Evolutionary conservation across 2,797 vertebrate genomes (phyloP), one percentile per base, ranked within the genome.

Genomic region (Paedocypris micromegethes): DNA sequence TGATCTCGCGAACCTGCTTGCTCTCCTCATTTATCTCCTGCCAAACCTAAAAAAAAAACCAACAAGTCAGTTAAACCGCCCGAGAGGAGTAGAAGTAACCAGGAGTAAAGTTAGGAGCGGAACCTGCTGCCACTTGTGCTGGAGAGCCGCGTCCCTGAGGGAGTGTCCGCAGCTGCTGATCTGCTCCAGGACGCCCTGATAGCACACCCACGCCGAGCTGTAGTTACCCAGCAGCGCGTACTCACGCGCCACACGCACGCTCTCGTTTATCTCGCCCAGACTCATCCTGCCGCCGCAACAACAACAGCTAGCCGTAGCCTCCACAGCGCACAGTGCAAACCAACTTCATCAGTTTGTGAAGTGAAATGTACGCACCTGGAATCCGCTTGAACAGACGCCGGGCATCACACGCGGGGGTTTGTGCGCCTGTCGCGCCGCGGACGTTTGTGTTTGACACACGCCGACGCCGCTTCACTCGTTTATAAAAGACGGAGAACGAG

Each of bases 171-270:
- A 91, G 52, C 93, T 97, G 72, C 90, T 94, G 83, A 99, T 96
- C 77, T 98, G 95, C 62, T 98, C 94, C 47, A 99, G 89, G 57
- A 97, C 84, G 55, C 96, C 97, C 44, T 93, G 91, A 70, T 99
- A 99, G 74, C 96, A 95, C 51, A 98, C 93, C 64, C 92, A 90
- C 0, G 96, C 95, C 2, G 96, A 96, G 78, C 90, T 95, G 54
- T 99, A 99, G 87, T 98, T 98, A 62, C 97, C 97, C 82, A 99
- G 87, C 72, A 99, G 75, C 2, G 97, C 96, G 68, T 97, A 98
- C 75, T 98, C 97, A 40, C 97, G 91, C 61, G 95, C 97, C 84
- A 99, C 81, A 79, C 97, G 97, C 72, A 98, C 91, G 65, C 98
- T 99, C 83, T 99, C 96, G 70, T 85, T 94, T 79, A 99, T 96